Evolutionary conservation across 2,888 invertebrate species (phyloP), one percentile per base, ranked within the genome.

Genomic region (Nemotelus nigrinus): DNA sequence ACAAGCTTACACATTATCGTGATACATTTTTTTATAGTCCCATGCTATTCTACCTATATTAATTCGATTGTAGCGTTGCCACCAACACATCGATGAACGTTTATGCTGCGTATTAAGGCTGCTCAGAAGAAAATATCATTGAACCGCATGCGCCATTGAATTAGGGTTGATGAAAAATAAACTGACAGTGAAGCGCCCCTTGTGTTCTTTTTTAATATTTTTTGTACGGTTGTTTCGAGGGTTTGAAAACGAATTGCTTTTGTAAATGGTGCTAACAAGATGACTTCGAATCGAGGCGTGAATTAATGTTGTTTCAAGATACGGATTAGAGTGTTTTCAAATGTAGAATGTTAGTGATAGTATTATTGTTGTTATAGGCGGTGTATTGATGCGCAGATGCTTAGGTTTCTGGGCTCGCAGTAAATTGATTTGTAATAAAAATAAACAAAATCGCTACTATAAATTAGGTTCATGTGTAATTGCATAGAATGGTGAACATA

Each of bases 281-380:
- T 65, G 76, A 65, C 53, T 45, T 76, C 53, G 44, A 8, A 53
- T 44, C 65, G 47, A 65, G 76, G 76, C 76, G 76, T 76, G 76
- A 76, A 64, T 50, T 41, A 65, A 76, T 76, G 76, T 76, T 76
- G 65, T 76, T 76, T 76, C 55, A 71, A 55, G 65, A 76, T 65
- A 39, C 64, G 39, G 70, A 70, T 70, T 70, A 70, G 43, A 70
- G 55, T 55, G 60, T 60, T 60, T 60, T 60, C 60, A 41, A 25
- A 60, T 60, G 41, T 7, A 60, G 41, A 25, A 60, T 60, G 3
- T 60, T 60, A 7, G 25, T 60, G 60, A 7, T 41, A 60, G 4
- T 5, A 41, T 41, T 60, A 60, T 7, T 41, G 41, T 41, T 25
- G 60, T 41, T 60, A 41, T 7, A 25, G 25, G 39, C 10, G 8